A percentile compares a stretch with the other conserved stretches of the same genome.
Evolutionary conservation across 1,140 invertebrate species (phyloP).

Genomic region (Drosophila kohkoa): DNA sequence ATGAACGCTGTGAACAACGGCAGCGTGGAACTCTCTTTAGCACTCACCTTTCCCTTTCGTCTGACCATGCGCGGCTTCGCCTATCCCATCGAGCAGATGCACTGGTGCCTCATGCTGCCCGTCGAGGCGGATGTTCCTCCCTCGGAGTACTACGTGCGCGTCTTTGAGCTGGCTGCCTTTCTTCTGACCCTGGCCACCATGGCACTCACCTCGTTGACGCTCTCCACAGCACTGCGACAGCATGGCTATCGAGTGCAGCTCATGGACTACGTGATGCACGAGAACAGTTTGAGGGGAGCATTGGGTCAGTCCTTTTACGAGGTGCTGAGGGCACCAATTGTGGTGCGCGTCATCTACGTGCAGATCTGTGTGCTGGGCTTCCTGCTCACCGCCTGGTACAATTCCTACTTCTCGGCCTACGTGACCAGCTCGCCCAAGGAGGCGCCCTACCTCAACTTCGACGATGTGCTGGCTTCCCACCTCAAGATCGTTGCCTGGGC

Average conservation of each 20-base stretch:
- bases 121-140: slow-evolving; percentile 69
- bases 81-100: slow-evolving; percentile 69
- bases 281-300: slow-evolving; percentile 67
- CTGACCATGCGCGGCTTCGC: slow-evolving; percentile 38
- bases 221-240: slow-evolving; percentile 47
- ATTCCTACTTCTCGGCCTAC: slow-evolving; percentile 76
- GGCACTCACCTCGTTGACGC: slow-evolving; percentile 46
- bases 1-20: slow-evolving; percentile 61
- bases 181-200: slow-evolving; percentile 50
- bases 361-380: slow-evolving; percentile 74
- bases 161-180: slow-evolving; percentile 68
- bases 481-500: slow-evolving; percentile 58
- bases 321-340: slow-evolving; percentile 47
- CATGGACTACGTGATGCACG: slow-evolving; percentile 65
- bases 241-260: slow-evolving; percentile 55
- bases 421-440: slow-evolving; percentile 68
- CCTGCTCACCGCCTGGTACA: slow-evolving; percentile 74
- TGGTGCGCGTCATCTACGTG: slow-evolving; percentile 67
- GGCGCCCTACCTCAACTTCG: slow-evolving; percentile 49
- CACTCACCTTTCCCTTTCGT: slow-evolving; percentile 57
- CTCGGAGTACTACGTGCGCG: slow-evolving; percentile 65
- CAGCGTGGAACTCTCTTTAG: slow-evolving; percentile 67
- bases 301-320: slow-evolving; percentile 72
- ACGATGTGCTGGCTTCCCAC: slow-evolving; percentile 64
- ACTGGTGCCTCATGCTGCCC: slow-evolving; percentile 74